Base-by-base conservation (phyloP, 2,113 vertebrate species). In the Colossoma macropomum region DNA sequence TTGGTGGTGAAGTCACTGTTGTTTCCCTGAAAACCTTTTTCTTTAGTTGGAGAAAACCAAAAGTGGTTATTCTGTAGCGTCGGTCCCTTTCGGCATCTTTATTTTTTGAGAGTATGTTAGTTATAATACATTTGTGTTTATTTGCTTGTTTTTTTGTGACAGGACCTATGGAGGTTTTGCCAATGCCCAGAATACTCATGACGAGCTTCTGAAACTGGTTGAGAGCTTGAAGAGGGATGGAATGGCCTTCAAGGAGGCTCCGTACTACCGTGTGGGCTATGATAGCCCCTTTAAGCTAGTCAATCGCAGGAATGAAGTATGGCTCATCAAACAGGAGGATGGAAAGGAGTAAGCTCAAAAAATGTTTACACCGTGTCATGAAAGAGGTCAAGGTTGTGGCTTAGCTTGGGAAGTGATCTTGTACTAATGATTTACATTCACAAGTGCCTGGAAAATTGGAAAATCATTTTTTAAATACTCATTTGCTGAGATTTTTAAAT, bases 241-340 rank as follows among this genome's bases (percentile, higher is more conserved):
- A 0, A 92, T 93, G 85, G 80, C 74, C 21, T 94, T 91, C 27
- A 79, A 92, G 0, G 94, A 95, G 32, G 90, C 90, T 50, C 94
- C 95, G 1, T 97, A 91, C 86, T 97, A 96, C 71, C 81, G 90
- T 0, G 94, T 90, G 0, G 94, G 95, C 66, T 96, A 95, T 12
- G 93, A 93, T 88, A 95, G 92, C 81, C 95, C 92, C 81, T 93
- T 94, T 85, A 92, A 96, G 79, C 90, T 96, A 78, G 87, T 93
- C 72, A 93, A 95, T 16, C 94, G 93, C 91, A 92, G 87, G 73
- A 95, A 95, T 1, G 94, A 97, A 86, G 93, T 95, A 7, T 96
- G 94, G 94, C 34, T 96, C 77, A 90, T 93, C 74, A 91, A 93
- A 28, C 72, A 75, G 16, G 81, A 89, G 54, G 82, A 89, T 59